Base-by-base conservation (phyloP, 2,113 vertebrate species). In the Myocastor coypus region DNA sequence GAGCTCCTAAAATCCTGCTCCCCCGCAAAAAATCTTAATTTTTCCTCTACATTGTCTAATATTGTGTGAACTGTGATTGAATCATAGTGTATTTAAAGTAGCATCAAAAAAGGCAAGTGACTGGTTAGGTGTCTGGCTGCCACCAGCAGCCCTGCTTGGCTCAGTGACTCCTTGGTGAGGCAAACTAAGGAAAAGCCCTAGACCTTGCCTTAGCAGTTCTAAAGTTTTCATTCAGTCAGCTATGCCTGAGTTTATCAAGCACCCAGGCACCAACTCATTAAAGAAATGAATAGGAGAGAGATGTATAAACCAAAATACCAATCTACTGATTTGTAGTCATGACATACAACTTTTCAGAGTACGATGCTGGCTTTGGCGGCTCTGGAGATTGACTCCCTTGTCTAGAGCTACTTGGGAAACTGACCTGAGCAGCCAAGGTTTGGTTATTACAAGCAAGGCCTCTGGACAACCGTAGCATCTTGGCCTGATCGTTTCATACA, bases 241-340 rank as follows among this genome's bases (percentile, higher is more conserved):
- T 91, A 34, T 77, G 30, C 40, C 63, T 93, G 80, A 75, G 87
- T 92, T 90, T 90, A 89, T 95, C 88, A 96, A 87, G 34, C 55
- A 93, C 30, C 28, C 37, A 64, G 68, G 69, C 46, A 52, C 64
- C 52, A 50, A 95, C 32, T 95, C 77, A 92, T 34, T 66, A 94
- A 64, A 28, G 82, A 94, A 89, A 93, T 22, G 30, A 90, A 95
- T 4, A 83, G 17, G 19, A 90, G 81, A 86, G 8, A 91, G 69
- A 92, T 59, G 92, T 69, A 90, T 57, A 84, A 81, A 90, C 57
- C 63, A 94, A 77, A 96, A 94, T 84, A 69, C 50, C 63, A 89
- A 57, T 2, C 75, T 71, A 52, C 4, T 95, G 73, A 86, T 80
- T 71, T 55, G 22, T n/a, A 57, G 34, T 42, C 30, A 42, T 34